Base-by-base conservation (phyloP, 1,140 invertebrate genomes). In the Macrocentrus cingulum region DNA sequence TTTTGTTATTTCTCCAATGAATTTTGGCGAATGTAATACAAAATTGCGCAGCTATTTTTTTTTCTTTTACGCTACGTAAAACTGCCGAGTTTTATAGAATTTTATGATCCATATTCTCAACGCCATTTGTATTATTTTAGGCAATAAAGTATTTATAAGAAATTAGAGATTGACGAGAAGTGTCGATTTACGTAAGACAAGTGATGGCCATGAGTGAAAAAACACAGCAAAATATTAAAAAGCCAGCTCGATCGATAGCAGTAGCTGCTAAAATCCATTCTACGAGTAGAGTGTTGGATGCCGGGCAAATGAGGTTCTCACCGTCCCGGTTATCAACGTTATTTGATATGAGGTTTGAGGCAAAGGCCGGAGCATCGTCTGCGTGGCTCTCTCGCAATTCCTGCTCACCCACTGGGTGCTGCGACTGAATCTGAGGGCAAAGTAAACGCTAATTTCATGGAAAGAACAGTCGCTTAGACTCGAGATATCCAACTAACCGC, bases 231-330 rank as follows among this genome's bases (percentile, higher is more conserved):
- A 86, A 87, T 9, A 81, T 39, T 22, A 85, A 32, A 59, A 87
- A 87, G 1, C 74, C 74, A 15, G 86, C 66, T 55, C 86, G 79
- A 74, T 88, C 86, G 32, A 88, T 71, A 3, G 84, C 82, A 4
- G 81, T 82, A 4, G 85, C 86, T 44, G 86, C 62, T 9, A 85
- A 63, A 42, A 85, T 74, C 85, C 86, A 88, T 62, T 87, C 84
- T 18, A 83, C 69, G 65, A 83, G 80, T n/a, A 75, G 61, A 0
- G 72, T 67, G 20, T 73, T 75, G 15, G 71, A 69, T n/a, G 72
- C 57, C 11, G 70, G 65, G 8, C 65, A 62, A 42, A 81, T 73
- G 32, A 81, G 79, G 41, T 78, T 74, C 42, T 70, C 59, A 69
- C 80, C 70, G 48, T 76, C 68, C 48, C 72, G 62, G 60, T 82